phyloP scores from a whole-genome alignment of 2,888 invertebrate genomes.

The Ptycholaimellus sp. region DNA sequence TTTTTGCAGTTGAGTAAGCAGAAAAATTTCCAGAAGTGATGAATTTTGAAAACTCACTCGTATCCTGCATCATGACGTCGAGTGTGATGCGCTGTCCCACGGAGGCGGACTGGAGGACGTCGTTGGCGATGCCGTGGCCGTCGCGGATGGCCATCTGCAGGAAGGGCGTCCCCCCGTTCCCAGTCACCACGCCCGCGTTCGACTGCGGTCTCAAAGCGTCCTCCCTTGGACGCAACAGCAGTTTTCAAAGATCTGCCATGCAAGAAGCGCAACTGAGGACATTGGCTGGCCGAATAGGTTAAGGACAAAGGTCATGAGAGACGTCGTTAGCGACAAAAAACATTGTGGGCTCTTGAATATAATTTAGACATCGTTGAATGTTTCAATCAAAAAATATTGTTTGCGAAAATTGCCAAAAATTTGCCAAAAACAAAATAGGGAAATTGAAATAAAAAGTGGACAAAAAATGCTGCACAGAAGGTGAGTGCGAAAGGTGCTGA shows the following conservation, averaged over 20 bases:
- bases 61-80: constrained; percentile 9
- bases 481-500: constrained; percentile 3
- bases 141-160: constrained; percentile 9
- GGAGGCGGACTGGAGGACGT: constrained; percentile 6
- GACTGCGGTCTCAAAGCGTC: constrained; percentile 8
- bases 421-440: too few species aligned
- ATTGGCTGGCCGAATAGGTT: too few species aligned
- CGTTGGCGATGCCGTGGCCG: constrained; percentile 8
- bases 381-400: too few species aligned
- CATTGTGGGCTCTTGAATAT: too few species aligned
- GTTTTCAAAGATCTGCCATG: too few species aligned
- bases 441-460: too few species aligned
- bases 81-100: constrained; percentile 8
- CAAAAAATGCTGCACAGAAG: too few species aligned
- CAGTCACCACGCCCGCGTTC: constrained; percentile 7
- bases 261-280: not conserved
- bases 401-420: too few species aligned
- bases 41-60: constrained; percentile 3
- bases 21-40: constrained; percentile 1
- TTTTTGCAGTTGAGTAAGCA: not conserved
- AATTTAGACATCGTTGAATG: too few species aligned
- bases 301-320: too few species aligned
- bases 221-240: not conserved
- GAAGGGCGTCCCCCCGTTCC: constrained; percentile 9
- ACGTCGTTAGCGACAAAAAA: too few species aligned